Evolutionary conservation across 2,888 invertebrate genomes (phyloP), one percentile per base, ranked within the genome.

Genomic region (Tortricodes alternella): DNA sequence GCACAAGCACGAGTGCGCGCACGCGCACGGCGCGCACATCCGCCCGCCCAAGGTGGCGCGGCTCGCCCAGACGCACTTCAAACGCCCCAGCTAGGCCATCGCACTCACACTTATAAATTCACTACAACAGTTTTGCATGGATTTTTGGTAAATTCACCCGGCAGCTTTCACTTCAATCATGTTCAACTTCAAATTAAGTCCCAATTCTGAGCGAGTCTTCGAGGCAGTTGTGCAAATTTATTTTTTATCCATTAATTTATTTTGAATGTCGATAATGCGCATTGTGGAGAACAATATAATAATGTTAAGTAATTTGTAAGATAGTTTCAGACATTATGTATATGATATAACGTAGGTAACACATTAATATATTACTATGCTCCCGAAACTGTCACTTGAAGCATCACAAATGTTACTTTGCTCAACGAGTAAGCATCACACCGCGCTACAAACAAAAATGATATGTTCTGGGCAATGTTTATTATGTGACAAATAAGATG

Each of bases 221-320:
- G 60, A 71, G 71, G 78, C 73, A 67, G 72, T 74, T 78, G 83
- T 84, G 86, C 80, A 85, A 85, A 85, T 81, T 77, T 78, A 74
- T 70, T 73, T 73, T 74, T 77, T 80, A 80, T 80, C 62, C 67
- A 77, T 83, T 88, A 82, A 89, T 87, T 90, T 89, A 88, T 89
- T 89, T 72, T 76, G 70, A 70, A 76, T 74, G 75, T 76, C 73
- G 65, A 68, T 66, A 71, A 70, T 71, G 71, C 62, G 69, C 71
- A 68, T 68, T 63, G 67, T 64, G 68, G 65, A 72, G 73, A 73
- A 74, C 73, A 74, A 78, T 85, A 81, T 83, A 82, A 81, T 84
- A 82, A 87, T 83, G 87, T 89, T 89, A 89, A 88, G 88, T 87
- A 88, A 82, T 85, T 80, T 79, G 78, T 90, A 89, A 88, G 84